Conservation (phyloP, 2,797 vertebrate species). For the Chelon auratus region DNA sequence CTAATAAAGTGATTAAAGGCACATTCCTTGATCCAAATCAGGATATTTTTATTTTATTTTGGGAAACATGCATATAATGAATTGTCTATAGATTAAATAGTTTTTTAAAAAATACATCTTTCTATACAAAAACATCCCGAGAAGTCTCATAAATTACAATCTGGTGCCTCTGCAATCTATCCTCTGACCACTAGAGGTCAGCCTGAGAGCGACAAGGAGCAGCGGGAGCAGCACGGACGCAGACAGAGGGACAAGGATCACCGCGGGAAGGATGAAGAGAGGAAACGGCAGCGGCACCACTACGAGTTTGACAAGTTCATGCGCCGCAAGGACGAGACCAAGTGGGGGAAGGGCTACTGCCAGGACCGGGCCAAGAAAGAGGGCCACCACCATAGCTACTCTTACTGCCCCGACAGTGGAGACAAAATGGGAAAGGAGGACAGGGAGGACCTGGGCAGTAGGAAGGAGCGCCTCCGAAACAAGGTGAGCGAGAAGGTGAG, state of each 20-base stretch:
- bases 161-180: slow-evolving; percentile 15
- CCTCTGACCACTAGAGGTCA: slow-evolving; percentile 75
- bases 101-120: background rate
- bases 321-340: slow-evolving; percentile 94
- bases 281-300: slow-evolving; percentile 90
- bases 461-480: slow-evolving; percentile 93
- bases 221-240: slow-evolving; percentile 89
- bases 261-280: slow-evolving; percentile 88
- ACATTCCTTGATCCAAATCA: background rate
- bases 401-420: slow-evolving; percentile 86
- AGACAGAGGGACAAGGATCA: slow-evolving; percentile 92
- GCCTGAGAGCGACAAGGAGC: slow-evolving; percentile 93
- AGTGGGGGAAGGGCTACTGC: slow-evolving; percentile 93
- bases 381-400: slow-evolving; percentile 86
- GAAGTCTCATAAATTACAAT: background rate
- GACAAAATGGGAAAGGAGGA: slow-evolving; percentile 92
- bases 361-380: slow-evolving; percentile 93
- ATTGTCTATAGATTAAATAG: background rate
- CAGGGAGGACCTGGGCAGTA: slow-evolving; percentile 89
- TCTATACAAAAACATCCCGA: background rate
- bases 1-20: background rate
- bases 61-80: background rate
- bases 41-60: background rate
- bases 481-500: slow-evolving; percentile 91
- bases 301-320: slow-evolving; percentile 92